Percentiles rank a stretch among this genome's conserved stretches.
These are phyloP conservation scores for Drosophila micromelanica DNA, from an alignment of 1,140 invertebrate species.

Conservation along the genomic window DNA sequence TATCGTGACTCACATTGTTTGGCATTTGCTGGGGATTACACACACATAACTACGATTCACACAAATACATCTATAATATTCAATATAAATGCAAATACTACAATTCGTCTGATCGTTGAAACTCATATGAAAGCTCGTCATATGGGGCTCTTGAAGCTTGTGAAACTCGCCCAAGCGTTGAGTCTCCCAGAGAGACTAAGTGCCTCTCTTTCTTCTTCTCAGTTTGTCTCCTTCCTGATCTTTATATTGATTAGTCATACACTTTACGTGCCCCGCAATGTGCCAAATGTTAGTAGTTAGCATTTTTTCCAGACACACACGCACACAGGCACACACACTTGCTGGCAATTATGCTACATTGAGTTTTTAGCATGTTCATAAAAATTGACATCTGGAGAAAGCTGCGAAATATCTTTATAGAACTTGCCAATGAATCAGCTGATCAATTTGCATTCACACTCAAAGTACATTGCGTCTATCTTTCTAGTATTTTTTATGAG, in stretches of 20 bases:
- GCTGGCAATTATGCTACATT: conserved; percentile 42
- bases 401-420: conserved; percentile 59
- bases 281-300: conserved; percentile 37
- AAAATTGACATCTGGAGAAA: conserved; percentile 49
- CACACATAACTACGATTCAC: conserved; percentile 55
- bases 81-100: conserved; percentile 55
- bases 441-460: conserved; percentile 34
- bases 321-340: neutral
- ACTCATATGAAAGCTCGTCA: conserved; percentile 58
- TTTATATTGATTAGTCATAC: conserved; percentile 55
- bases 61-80: conserved; percentile 27
- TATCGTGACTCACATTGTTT: conserved; percentile 80
- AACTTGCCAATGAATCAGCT: conserved; percentile 38
- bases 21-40: conserved; percentile 71
- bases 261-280: conserved; percentile 46
- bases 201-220: conserved; percentile 5
- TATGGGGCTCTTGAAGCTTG: conserved; percentile 38
- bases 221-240: conserved; percentile 6
- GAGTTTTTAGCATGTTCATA: conserved; percentile 50
- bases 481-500: conserved; percentile 13
- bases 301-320: conserved; percentile 27
- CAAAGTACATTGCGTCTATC: neutral
- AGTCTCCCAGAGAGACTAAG: conserved; percentile 38
- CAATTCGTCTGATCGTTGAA: conserved; percentile 39
- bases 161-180: conserved; percentile 47